Conservation (phyloP, 1,140 invertebrate species). For the Diachasmimorpha longicaudata region DNA sequence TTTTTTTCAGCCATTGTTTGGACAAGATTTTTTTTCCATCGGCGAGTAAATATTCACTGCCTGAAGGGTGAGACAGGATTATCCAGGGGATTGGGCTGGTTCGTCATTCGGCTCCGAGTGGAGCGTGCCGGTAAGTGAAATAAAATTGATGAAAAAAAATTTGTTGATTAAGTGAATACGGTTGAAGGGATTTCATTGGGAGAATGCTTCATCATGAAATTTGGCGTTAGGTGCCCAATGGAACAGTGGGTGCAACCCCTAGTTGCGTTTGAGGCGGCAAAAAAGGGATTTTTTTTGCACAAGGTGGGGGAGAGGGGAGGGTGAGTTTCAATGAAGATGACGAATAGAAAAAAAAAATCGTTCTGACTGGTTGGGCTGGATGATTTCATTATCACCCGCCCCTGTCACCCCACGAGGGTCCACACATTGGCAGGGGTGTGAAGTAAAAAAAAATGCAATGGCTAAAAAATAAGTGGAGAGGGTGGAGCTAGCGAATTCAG, state of each 20-base stretch:
- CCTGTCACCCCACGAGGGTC: neutral
- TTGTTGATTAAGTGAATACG: neutral
- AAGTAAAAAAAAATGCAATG: slow-evolving; percentile 26
- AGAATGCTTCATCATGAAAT: neutral
- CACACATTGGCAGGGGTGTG: slow-evolving; percentile 13
- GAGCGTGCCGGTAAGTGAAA: neutral
- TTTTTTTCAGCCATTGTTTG: neutral
- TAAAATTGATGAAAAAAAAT: neutral
- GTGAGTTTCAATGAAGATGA: neutral
- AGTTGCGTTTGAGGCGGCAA: neutral
- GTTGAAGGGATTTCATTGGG: neutral
- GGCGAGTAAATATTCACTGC: neutral
- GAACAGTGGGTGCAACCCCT: neutral
- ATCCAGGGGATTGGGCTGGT: neutral
- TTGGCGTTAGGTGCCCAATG: neutral
- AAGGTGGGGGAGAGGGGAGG: neutral
- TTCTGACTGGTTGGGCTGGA: slow-evolving; percentile 38
- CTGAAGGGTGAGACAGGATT: neutral
- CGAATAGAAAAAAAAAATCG: slow-evolving; percentile 42
- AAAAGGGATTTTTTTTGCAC: neutral
- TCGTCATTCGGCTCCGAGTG: neutral
- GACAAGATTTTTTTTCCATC: neutral
- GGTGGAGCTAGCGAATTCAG: slow-evolving; percentile 40
- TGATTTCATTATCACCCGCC: slow-evolving; percentile 53
- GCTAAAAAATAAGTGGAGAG: slow-evolving; percentile 14